Evolutionary conservation across 2,888 invertebrate genomes (phyloP).

Genomic region (Heliconius cydno): DNA sequence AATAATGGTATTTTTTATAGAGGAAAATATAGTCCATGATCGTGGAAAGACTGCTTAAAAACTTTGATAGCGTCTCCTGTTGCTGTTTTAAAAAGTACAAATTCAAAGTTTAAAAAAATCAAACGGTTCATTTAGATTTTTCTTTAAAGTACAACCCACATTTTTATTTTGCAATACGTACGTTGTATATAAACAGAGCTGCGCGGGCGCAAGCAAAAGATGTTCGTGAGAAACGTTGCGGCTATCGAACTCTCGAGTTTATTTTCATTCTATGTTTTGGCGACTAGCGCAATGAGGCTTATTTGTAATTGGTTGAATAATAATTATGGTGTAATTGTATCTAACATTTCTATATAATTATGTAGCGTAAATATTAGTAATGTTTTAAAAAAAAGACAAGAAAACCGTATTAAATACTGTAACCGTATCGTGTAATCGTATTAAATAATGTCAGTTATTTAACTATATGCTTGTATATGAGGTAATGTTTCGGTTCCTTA

Average conservation of each 20-base stretch:
- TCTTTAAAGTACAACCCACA: not conserved
- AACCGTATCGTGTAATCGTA: not conserved
- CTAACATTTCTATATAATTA: not conserved
- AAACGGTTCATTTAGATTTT: not conserved
- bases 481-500: not conserved
- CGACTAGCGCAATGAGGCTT: slow-evolving; percentile 47
- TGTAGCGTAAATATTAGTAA: not conserved
- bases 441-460: not conserved
- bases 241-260: slow-evolving; percentile 72
- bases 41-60: too few species aligned
- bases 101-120: too few species aligned
- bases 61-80: too few species aligned
- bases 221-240: slow-evolving; percentile 63
- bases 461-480: not conserved
- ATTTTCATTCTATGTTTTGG: slow-evolving; percentile 70
- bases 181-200: slow-evolving; percentile 12
- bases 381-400: not conserved
- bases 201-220: slow-evolving; percentile 55
- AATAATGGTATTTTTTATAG: not conserved
- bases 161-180: slow-evolving; percentile 9
- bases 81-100: too few species aligned
- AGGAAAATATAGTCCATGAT: too few species aligned
- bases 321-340: not conserved
- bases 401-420: not conserved
- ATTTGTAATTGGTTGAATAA: slow-evolving; percentile 1